These are phyloP conservation scores for Pissodes strobi DNA, from an alignment of 1,140 invertebrate genomes.

Conservation along the genomic window DNA sequence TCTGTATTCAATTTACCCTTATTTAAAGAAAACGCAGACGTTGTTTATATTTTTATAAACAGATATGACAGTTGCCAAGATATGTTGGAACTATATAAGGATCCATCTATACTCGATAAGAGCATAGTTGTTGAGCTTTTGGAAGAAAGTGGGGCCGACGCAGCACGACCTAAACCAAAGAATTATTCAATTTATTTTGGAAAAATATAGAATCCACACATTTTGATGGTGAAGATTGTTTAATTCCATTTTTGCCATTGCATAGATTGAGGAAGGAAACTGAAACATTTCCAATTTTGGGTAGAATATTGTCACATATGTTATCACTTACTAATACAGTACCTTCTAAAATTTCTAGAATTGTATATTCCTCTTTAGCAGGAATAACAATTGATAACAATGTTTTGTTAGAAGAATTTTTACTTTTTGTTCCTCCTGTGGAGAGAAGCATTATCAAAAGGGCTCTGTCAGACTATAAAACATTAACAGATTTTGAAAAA, in stretches of 20 bases:
- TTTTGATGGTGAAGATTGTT: constrained; percentile 9
- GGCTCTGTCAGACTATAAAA: too few relatives aligned
- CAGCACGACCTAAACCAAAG: neutral
- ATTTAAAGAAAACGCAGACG: neutral
- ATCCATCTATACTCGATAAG: neutral
- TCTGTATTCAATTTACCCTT: neutral
- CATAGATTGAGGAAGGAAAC: neutral
- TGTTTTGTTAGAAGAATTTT: too few relatives aligned
- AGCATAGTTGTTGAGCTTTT: neutral
- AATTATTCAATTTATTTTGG: constrained; percentile 10
- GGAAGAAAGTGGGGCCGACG: neutral
- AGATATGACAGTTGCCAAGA: neutral
- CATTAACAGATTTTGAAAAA: too few relatives aligned
- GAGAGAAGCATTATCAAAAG: too few relatives aligned
- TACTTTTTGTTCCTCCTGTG: too few relatives aligned
- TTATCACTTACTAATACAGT: neutral
- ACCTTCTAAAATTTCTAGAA: neutral
- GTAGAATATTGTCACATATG: neutral
- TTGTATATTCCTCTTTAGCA: too few relatives aligned
- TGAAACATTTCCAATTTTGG: neutral
- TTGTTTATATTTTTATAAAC: neutral
- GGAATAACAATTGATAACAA: too few relatives aligned
- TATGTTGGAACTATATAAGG: neutral
- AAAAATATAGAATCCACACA: neutral
- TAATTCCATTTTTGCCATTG: constrained; percentile 8